phyloP scores from a whole-genome alignment of 2,113 vertebrate species.

The Raja brachyura region DNA sequence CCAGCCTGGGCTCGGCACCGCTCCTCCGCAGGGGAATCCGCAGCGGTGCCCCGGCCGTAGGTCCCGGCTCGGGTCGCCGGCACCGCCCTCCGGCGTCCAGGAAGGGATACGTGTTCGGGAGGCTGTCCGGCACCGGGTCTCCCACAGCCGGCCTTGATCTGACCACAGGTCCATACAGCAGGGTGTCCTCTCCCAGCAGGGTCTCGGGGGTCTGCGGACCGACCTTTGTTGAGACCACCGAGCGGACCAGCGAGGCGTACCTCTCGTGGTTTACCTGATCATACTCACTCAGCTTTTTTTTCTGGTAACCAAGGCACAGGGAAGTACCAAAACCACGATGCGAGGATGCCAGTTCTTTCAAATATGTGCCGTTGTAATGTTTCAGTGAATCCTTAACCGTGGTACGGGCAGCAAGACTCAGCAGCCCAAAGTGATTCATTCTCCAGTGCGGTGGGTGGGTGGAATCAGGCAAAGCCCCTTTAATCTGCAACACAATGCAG shows the following conservation, averaged over 20 bases:
- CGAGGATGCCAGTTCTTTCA: constrained; percentile 41
- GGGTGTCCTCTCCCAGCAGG: constrained; percentile 64
- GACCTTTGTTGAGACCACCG: constrained; percentile 63
- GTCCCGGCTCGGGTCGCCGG: constrained; percentile 38
- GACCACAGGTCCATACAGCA: constrained; percentile 66
- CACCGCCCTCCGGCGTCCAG: constrained; percentile 51
- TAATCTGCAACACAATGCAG: not conserved
- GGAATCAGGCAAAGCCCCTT: not conserved
- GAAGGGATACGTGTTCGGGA: constrained; percentile 61
- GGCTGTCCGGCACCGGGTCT: constrained; percentile 44
- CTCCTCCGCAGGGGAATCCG: constrained; percentile 58
- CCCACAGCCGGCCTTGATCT: constrained; percentile 51
- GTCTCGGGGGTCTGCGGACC: constrained; percentile 65
- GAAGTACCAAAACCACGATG: constrained; percentile 54
- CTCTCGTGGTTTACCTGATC: constrained; percentile 67
- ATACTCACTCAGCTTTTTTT: constrained; percentile 65
- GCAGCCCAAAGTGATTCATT: not conserved
- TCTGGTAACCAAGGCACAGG: constrained; percentile 48
- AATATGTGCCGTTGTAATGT: constrained; percentile 33
- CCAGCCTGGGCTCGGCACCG: constrained; percentile 41
- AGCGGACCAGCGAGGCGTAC: constrained; percentile 72
- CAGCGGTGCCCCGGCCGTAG: constrained; percentile 47
- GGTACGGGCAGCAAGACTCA: not conserved
- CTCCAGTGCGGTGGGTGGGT: not conserved
- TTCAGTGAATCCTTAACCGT: not conserved